Base-by-base conservation (phyloP, 2,888 invertebrate genomes). In the Campaea margaritaria region DNA sequence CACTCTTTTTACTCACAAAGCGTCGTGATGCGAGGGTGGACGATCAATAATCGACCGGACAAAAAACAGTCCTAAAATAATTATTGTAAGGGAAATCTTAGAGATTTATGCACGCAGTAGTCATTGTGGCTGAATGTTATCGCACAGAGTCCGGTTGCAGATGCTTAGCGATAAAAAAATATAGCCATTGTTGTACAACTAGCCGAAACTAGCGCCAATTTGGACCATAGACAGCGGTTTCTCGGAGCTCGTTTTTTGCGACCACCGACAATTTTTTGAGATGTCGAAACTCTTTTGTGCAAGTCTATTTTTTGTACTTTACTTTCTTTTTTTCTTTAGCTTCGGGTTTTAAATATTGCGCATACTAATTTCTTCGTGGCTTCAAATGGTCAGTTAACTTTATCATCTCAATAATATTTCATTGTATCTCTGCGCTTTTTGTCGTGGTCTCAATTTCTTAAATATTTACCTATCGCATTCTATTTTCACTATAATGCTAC, bases 81-180 rank as follows among this genome's bases (percentile, higher is more conserved):
- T n/a, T n/a, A n/a, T 89, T 89, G 88, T 87, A 31, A 31, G 31
- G 8, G 10, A 31, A 31, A 31, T 87, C 79, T 82, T 83, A 82
- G 79, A 85, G 89, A 91, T 92, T 91, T 91, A 91, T 91, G 87
- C 83, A 78, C 73, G 81, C 81, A 82, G 89, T 82, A 86, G 86
- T 81, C 83, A 82, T 89, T 90, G 91, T 90, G 88, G 88, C 84
- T 70, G 79, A 77, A 75, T 76, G 76, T 79, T 81, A 78, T 79
- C 67, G 67, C 66, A 75, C 39, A 79, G 86, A 88, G 91, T 90
- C 91, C 87, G 79, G 89, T 90, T 90, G 88, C 91, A 90, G 86
- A 91, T 89, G 87, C 62, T 63, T 58, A 46, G 15, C 49, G 71
- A 68, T 80, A 61, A 82, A 85, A 84, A 82, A 82, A 79, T 64